Base-by-base conservation (phyloP, 2,888 invertebrate genomes). In the Hirtodrosophila histrioides region DNA sequence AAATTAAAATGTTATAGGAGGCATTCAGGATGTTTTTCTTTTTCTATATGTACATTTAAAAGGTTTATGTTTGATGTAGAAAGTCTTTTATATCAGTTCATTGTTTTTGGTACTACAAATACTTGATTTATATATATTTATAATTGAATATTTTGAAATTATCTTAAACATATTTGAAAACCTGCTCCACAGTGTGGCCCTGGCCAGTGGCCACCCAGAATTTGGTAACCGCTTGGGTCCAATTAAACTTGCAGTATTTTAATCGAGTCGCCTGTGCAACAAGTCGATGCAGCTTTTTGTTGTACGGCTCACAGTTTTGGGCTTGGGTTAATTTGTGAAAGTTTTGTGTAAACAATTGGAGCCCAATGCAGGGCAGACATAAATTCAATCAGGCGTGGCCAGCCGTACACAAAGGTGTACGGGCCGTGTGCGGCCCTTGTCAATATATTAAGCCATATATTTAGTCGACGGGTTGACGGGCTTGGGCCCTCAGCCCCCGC, bases 371-470 rank as follows among this genome's bases (percentile, higher is more conserved):
- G 56, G 58, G 60, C 56, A 66, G 69, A 44, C 78, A 84, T 86
- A 86, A 84, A 84, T 86, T 86, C 72, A 86, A 86, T 84, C 86
- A 84, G 87, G 86, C 85, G 84, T 86, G 85, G 70, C 75, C 81
- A 57, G 61, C 50, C 45, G n/a, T n/a, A n/a, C n/a, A n/a, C n/a
- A 54, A 36, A 69, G 66, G 71, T 62, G 60, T 60, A 51, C 37
- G 43, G 37, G 51, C 64, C 46, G 51, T 75, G 64, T 51, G 72
- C 85, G 64, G 69, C 64, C 79, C 69, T 51, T 72, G 79, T 69
- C 83, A 75, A 75, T 75, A 78, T 82, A 79, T 81, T 76, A 72
- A 68, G 75, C 54, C 64, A 66, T 55, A 60, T 46, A 35, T 23
- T n/a, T 53, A 23, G 43, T 33, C 27, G 36, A 11, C 12, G 2